Base-by-base conservation (phyloP, 2,888 invertebrate species). In the Aphidius colemani region DNA sequence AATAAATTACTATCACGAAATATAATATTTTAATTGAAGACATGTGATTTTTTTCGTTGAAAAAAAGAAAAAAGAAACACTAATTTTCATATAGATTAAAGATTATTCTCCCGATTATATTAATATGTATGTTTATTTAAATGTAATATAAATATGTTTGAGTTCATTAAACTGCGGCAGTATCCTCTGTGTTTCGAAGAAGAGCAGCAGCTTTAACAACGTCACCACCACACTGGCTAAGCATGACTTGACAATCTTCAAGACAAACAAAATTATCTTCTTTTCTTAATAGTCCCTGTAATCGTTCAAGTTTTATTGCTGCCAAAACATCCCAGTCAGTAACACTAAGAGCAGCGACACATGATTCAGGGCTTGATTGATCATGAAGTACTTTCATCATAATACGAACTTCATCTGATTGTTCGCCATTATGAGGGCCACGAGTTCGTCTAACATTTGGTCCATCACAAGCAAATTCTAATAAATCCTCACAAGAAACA, bases 361-460 rank as follows among this genome's bases (percentile, higher is more conserved):
- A 96, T 67, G 92, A 89, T 69, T 91, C 90, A 0, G 90, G 88
- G 0, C 88, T 79, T 1, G 82, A 80, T 55, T 81, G 80, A 44
- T 80, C 79, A 63, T 81, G 81, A 53, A 96, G 86, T 18, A 96
- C 93, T 84, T 95, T 96, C 74, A 88, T 87, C 94, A 96, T 95
- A 49, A 95, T 92, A 71, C 95, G 86, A 49, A 95, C 95, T 86
- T 96, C 95, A 78, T 96, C 96, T 0, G 94, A 93, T 79, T 95
- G 80, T 51, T 81, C 79, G 0, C 82, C 95, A 10, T 91, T 88
- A 10, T 94, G 94, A 6, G 92, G 88, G 56, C 93, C 92, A 51
- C 90, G 87, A 0, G 94, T 93, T 71, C 90, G 75, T 39, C 83
- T 77, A 3, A 82, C 79, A 68, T 85, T 91, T 0, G 94, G 94